A percentile compares a stretch with the other conserved stretches of the same genome.
Evolutionary conservation across 2,113 vertebrate species (phyloP).

Genomic region (Furnarius figulus): DNA sequence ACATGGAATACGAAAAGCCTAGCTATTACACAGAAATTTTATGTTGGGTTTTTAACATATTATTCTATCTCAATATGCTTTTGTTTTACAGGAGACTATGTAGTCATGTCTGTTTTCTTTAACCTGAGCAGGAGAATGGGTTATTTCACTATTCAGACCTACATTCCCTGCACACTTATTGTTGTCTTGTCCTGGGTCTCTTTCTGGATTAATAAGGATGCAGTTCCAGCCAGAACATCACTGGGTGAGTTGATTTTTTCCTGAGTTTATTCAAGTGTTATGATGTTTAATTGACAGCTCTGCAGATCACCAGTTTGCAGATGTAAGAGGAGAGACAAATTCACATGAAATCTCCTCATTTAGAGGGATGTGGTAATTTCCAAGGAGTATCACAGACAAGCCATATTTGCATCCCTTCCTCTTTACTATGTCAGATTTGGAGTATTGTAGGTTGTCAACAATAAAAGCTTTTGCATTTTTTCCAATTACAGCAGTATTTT

Average conservation of each 20-base stretch:
- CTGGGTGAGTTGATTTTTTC: constrained; percentile 78
- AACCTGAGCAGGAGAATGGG: constrained; percentile 98
- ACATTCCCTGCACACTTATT: constrained; percentile 97
- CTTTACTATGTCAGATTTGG: not conserved
- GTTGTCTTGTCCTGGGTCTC: constrained; percentile 98
- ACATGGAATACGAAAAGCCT: not conserved
- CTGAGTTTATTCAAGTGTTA: not conserved
- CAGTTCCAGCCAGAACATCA: constrained; percentile 95
- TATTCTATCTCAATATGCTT: not conserved
- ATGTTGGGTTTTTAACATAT: not conserved
- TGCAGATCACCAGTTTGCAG: not conserved
- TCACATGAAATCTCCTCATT: not conserved
- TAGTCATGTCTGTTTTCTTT: constrained; percentile 97
- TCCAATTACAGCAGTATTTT: not conserved
- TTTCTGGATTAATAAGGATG: constrained; percentile 99
- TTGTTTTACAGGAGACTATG: constrained; percentile 89
- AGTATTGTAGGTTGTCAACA: not conserved
- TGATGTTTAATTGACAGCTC: not conserved
- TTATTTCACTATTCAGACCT: constrained; percentile 99
- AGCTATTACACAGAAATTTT: not conserved
- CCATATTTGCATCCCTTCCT: not conserved
- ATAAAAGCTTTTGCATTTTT: not conserved
- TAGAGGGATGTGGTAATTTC: not conserved
- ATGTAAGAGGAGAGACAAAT: not conserved
- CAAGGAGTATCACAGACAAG: not conserved